Percentiles rank a stretch among this genome's conserved stretches.
These are phyloP conservation scores for Neodontobutis hainanensis DNA, from an alignment of 2,113 vertebrate genomes.

Conservation along the genomic window DNA sequence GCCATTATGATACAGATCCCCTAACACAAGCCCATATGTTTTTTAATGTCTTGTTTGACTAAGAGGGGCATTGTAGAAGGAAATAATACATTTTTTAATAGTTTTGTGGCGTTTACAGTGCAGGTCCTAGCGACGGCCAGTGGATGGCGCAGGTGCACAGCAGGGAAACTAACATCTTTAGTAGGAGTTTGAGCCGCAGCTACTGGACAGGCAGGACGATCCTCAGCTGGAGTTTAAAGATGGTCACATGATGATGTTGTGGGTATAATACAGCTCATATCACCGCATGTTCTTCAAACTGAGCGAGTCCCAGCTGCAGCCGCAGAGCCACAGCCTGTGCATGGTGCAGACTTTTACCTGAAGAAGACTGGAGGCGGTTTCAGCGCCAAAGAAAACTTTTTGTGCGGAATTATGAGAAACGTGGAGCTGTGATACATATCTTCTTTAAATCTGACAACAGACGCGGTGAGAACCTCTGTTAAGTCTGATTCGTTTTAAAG, in stretches of 20 bases:
- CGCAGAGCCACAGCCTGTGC: neutral
- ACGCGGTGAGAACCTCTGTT: constrained; percentile 53
- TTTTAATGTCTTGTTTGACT: no score
- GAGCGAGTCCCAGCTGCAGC: constrained; percentile 15
- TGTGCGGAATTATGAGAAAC: constrained; percentile 46
- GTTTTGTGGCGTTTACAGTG: neutral
- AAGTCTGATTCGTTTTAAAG: neutral
- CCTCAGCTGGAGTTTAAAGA: constrained; percentile 40
- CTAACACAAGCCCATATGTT: no score
- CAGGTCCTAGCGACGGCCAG: neutral
- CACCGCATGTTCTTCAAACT: neutral
- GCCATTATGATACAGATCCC: no score
- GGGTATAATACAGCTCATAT: constrained; percentile 51
- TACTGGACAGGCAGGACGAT: constrained; percentile 5
- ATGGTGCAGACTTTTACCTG: neutral
- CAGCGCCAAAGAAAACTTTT: constrained; percentile 9
- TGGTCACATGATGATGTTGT: constrained; percentile 63
- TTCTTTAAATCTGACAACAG: constrained; percentile 27
- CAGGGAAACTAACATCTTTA: neutral
- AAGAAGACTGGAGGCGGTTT: neutral
- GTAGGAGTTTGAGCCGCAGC: constrained; percentile 2
- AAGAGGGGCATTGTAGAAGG: no score
- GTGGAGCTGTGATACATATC: constrained; percentile 48
- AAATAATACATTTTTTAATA: no score
- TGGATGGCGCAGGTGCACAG: neutral